Evolutionary conservation across 2,797 vertebrate genomes (phyloP).

Genomic region (Gadopsis marmoratus): DNA sequence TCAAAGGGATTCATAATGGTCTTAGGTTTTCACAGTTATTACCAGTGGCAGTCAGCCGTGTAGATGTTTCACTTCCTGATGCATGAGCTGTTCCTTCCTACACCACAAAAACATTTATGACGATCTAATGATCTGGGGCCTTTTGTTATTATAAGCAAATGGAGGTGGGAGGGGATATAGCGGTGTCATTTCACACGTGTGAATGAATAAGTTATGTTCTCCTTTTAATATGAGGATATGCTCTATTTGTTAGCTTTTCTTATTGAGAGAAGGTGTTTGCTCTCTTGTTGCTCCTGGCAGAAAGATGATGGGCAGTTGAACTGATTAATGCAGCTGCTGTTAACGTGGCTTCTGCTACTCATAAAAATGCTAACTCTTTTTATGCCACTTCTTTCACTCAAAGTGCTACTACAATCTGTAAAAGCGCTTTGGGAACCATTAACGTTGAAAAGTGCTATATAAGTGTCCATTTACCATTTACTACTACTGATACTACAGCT

Average conservation of each 20-base stretch:
- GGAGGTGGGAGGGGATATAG: neutral
- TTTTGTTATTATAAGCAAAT: conserved; percentile 18
- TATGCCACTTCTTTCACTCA: neutral
- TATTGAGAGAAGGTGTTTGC: conserved; percentile 8
- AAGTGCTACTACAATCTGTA: neutral
- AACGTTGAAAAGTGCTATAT: neutral
- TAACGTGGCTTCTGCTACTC: neutral
- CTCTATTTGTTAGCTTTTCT: conserved; percentile 13
- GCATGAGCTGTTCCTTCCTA: conserved; percentile 41
- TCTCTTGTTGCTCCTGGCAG: conserved; percentile 3
- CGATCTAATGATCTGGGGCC: conserved; percentile 38
- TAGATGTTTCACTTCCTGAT: conserved; percentile 30
- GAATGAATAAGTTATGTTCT: conserved; percentile 13
- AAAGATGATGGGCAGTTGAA: conserved; percentile 18
- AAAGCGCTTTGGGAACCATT: no score
- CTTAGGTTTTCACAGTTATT: conserved; percentile 63
- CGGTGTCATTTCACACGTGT: conserved; percentile 15
- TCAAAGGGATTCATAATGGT: conserved; percentile 70
- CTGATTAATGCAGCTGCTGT: conserved; percentile 27
- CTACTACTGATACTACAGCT: neutral
- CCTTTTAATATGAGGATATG: conserved; percentile 1
- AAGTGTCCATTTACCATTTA: no score
- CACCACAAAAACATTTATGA: neutral
- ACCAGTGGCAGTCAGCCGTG: conserved; percentile 33
- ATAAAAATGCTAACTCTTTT: neutral